A percentile compares a stretch with the other conserved stretches of the same genome.
phyloP scores from a whole-genome alignment of 1,140 invertebrate genomes.

The Drosophila simulans region DNA sequence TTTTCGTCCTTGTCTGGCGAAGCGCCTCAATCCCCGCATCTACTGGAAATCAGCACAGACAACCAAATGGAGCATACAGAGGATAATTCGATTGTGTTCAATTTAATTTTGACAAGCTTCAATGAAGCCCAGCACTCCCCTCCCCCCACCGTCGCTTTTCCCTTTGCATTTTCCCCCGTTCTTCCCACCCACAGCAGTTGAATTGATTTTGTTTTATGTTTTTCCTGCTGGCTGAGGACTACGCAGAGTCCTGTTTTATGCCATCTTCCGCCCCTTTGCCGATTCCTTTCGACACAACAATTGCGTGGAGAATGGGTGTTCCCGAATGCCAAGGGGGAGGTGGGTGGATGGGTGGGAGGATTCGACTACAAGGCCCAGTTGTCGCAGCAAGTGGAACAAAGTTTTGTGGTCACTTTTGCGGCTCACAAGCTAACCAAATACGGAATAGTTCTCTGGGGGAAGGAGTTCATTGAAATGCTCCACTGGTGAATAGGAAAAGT shows the following conservation, averaged over 20 bases:
- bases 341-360: not conserved
- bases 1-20: not conserved
- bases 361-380: slow-evolving; percentile 11
- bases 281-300: slow-evolving; percentile 53
- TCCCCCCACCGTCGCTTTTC: not conserved
- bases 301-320: slow-evolving; percentile 35
- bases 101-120: slow-evolving; percentile 85
- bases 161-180: slow-evolving; percentile 16
- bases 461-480: slow-evolving; percentile 7
- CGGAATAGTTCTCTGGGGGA: slow-evolving; percentile 30
- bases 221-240: slow-evolving; percentile 61
- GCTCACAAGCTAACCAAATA: slow-evolving; percentile 43
- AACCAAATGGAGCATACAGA: slow-evolving; percentile 76
- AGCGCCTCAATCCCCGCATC: slow-evolving; percentile 3
- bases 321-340: not conserved
- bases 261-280: slow-evolving; percentile 33
- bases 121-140: slow-evolving; percentile 51
- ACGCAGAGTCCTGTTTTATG: slow-evolving; percentile 33
- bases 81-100: slow-evolving; percentile 84
- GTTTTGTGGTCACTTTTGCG: slow-evolving; percentile 72
- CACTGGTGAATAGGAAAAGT: not conserved
- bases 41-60: slow-evolving; percentile 42
- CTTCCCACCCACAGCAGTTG: slow-evolving; percentile 49
- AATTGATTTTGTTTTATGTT: slow-evolving; percentile 83
- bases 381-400: slow-evolving; percentile 26